Percentiles rank a stretch among this genome's conserved stretches.
Conservation (phyloP, 2,113 vertebrate genomes). For the Grus americana region DNA sequence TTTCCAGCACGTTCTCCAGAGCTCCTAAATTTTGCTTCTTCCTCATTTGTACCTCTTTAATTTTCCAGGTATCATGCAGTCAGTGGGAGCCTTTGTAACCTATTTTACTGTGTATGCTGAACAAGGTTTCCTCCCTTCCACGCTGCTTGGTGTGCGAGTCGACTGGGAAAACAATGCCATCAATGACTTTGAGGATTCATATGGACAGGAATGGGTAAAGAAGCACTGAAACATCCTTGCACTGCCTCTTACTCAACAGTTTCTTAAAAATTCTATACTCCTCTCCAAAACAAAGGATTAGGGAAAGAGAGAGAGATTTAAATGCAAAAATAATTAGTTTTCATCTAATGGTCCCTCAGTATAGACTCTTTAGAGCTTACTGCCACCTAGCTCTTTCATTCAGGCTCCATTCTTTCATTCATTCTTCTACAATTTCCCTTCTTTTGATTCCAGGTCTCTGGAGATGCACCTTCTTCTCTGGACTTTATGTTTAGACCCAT, state of each 20-base stretch:
- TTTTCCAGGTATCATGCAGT: constrained; percentile 76
- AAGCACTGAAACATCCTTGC: not conserved
- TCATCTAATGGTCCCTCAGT: not conserved
- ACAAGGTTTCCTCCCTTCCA: constrained; percentile 74
- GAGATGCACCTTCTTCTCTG: not conserved
- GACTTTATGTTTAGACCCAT: not conserved
- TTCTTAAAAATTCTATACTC: not conserved
- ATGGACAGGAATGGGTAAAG: constrained; percentile 82
- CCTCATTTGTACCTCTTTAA: not conserved
- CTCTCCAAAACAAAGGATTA: not conserved
- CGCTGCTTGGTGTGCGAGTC: constrained; percentile 65
- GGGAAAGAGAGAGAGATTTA: not conserved
- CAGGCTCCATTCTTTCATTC: not conserved
- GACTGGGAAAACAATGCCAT: constrained; percentile 65
- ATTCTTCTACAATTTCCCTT: not conserved
- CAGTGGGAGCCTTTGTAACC: constrained; percentile 77
- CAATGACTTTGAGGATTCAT: constrained; percentile 77
- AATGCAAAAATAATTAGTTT: not conserved
- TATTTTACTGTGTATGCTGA: constrained; percentile 79
- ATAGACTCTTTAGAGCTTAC: not conserved
- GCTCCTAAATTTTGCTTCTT: not conserved
- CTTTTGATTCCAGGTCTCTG: not conserved
- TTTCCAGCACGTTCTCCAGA: not conserved
- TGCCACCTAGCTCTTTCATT: not conserved
- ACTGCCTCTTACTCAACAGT: not conserved